Evolutionary conservation across 2,888 invertebrate genomes (phyloP), one percentile per base, ranked within the genome.

Genomic region (Drosophila prostipennis): DNA sequence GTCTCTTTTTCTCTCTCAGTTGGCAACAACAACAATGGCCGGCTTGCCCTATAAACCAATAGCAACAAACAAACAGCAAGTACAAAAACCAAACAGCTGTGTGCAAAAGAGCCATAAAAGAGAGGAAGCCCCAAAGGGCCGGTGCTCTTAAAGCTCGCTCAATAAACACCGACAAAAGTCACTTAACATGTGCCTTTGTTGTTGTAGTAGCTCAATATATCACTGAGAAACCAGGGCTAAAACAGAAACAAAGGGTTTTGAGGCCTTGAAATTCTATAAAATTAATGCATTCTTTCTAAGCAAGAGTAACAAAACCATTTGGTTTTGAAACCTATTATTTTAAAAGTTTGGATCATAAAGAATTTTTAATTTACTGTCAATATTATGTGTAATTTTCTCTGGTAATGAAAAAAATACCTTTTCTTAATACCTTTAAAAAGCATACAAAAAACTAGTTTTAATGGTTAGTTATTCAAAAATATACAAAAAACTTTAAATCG

Each of bases 121-220:
- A 32, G 61, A 45, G 45, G 10, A 43, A 52, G 13, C 45, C 48
- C 14, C 10, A 19, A 54, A 55, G 68, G 52, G 48, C 40, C 13
- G 37, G 36, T 40, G 14, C 79, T 79, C 81, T 76, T 78, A 79
- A 82, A 79, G 74, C 78, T 69, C 69, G 26, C 77, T 64, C 77
- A 45, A 45, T 58, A 36, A 43, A 19, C 10, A 23, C 58, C 77
- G 48, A 48, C 60, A 39, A 43, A 16, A 8, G 29, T 46, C 58
- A 72, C 26, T 55, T 34, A 75, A 70, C 76, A 78, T 80, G 86
- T 86, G 75, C 7, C 3, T 6, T 19, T 16, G 11, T 82, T 42
- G 42, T 82, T 77, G 69, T 58, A 61, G 58, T 39, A 8, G 53
- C 61, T 26, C 43, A 51, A 49, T 49, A 37, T 32, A 14, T 32